Percentiles rank a stretch among this genome's conserved stretches.
These are phyloP conservation scores for Elaphurus davidianus DNA, from an alignment of 2,113 vertebrate species.

Conservation along the genomic window DNA sequence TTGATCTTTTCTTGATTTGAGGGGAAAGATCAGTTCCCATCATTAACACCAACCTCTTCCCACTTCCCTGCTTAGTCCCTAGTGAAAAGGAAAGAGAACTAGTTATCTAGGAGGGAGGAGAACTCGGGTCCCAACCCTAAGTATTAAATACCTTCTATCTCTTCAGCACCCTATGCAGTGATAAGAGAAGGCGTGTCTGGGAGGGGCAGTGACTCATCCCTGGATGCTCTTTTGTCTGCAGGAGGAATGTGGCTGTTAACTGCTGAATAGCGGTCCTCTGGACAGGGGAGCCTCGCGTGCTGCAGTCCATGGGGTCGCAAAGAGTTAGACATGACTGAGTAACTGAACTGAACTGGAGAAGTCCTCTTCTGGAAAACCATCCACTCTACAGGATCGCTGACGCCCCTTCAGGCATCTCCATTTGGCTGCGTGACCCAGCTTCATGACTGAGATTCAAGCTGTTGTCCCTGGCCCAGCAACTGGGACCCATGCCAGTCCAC, in stretches of 20 bases:
- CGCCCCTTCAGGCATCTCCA: conserved; percentile 1
- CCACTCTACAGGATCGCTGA: neutral
- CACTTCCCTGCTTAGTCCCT: neutral
- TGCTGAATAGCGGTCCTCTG: neutral
- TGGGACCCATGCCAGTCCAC: neutral
- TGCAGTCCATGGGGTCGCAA: neutral
- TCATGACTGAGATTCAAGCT: conserved; percentile 39
- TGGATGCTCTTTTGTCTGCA: conserved; percentile 35
- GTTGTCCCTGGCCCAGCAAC: neutral
- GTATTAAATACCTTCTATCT: conserved; percentile 33
- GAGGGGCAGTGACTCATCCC: neutral
- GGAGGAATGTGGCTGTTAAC: conserved; percentile 40
- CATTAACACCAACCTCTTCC: neutral
- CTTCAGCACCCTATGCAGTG: conserved; percentile 23
- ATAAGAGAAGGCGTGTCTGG: conserved; percentile 7
- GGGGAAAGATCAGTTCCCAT: neutral
- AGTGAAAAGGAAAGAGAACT: neutral
- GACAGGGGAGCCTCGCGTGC: neutral
- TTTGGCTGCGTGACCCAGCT: neutral
- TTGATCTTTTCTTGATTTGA: neutral
- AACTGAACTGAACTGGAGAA: neutral
- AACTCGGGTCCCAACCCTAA: neutral
- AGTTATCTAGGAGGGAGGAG: neutral
- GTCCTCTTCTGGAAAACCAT: conserved; percentile 35
- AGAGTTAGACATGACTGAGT: neutral